Evolutionary conservation across 2,113 vertebrate genomes (phyloP).

Genomic region (Ascaphus truei): DNA sequence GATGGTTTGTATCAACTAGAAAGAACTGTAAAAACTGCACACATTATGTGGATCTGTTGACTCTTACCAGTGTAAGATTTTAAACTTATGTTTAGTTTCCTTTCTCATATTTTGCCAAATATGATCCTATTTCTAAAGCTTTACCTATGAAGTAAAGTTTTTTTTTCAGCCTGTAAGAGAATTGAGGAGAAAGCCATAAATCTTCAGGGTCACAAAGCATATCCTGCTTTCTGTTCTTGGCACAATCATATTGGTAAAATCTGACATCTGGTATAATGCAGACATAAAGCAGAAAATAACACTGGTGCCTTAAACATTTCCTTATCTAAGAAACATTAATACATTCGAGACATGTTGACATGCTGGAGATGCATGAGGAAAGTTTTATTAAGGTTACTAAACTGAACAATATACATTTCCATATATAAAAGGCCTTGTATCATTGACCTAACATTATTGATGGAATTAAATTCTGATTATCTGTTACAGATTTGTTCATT

Average conservation of each 20-base stretch:
- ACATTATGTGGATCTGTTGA: no score
- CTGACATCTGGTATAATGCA: constrained; percentile 29
- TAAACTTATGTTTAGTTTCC: neutral
- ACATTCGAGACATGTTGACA: constrained; percentile 32
- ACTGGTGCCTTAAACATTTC: constrained; percentile 35
- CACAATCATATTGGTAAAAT: constrained; percentile 35
- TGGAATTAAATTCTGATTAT: neutral
- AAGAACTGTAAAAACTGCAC: no score
- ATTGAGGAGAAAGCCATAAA: constrained; percentile 4
- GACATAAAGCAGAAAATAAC: constrained; percentile 34
- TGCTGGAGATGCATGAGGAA: constrained; percentile 14
- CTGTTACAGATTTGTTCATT: neutral
- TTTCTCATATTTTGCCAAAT: constrained; percentile 12
- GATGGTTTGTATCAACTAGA: no score
- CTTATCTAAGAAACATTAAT: constrained; percentile 35
- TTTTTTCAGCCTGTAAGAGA: constrained; percentile 5
- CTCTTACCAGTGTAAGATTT: no score
- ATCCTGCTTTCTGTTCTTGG: constrained; percentile 34
- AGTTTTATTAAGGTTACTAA: constrained; percentile 21
- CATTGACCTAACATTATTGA: neutral
- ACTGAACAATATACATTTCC: neutral
- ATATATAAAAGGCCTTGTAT: neutral
- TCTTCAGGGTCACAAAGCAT: constrained; percentile 28
- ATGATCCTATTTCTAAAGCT: neutral
- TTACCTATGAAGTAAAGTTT: neutral